Percentiles rank a stretch among this genome's conserved stretches.
Evolutionary conservation across 1,140 invertebrate species (phyloP).

Genomic region (Choristoneura fumiferana): DNA sequence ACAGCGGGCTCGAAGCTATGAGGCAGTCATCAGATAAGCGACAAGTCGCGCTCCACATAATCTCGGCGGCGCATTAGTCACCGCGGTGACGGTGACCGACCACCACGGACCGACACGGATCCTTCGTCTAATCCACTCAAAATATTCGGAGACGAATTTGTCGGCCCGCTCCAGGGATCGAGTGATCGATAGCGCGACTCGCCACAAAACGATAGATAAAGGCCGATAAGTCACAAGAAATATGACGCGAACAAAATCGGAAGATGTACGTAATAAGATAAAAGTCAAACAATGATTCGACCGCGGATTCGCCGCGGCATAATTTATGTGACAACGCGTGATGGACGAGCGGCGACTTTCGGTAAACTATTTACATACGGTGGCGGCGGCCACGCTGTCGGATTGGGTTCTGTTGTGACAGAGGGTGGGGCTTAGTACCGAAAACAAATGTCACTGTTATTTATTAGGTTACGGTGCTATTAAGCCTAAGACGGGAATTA

Average conservation of each 20-base stretch:
- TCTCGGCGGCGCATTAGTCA: slow-evolving; percentile 62
- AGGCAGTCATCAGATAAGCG: slow-evolving; percentile 68
- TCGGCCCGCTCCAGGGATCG: slow-evolving; percentile 60
- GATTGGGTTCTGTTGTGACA: slow-evolving; percentile 72
- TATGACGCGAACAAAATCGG: slow-evolving; percentile 78
- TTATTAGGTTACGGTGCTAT: slow-evolving; percentile 73
- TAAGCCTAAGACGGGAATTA: slow-evolving; percentile 67
- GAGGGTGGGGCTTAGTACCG: slow-evolving; percentile 75
- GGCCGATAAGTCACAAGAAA: slow-evolving; percentile 76
- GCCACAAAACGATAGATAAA: slow-evolving; percentile 77
- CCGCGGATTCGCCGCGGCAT: slow-evolving; percentile 77
- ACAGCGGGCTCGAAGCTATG: slow-evolving; percentile 16
- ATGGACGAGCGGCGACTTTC: slow-evolving; percentile 77
- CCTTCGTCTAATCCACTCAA: slow-evolving; percentile 73
- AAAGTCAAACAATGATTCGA: slow-evolving; percentile 78
- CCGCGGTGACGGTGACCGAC: slow-evolving; percentile 34
- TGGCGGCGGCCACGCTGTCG: slow-evolving; percentile 58
- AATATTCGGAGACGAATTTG: slow-evolving; percentile 73
- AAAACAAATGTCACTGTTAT: slow-evolving; percentile 78
- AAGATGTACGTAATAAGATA: slow-evolving; percentile 78
- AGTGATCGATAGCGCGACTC: slow-evolving; percentile 73
- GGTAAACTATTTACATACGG: slow-evolving; percentile 78
- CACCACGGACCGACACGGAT: slow-evolving; percentile 44
- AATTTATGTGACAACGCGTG: slow-evolving; percentile 78
- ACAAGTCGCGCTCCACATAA: slow-evolving; percentile 71